Evolutionary conservation across 1,140 invertebrate species (phyloP), one percentile per base, ranked within the genome.

Genomic region (Drosophila sucinea): DNA sequence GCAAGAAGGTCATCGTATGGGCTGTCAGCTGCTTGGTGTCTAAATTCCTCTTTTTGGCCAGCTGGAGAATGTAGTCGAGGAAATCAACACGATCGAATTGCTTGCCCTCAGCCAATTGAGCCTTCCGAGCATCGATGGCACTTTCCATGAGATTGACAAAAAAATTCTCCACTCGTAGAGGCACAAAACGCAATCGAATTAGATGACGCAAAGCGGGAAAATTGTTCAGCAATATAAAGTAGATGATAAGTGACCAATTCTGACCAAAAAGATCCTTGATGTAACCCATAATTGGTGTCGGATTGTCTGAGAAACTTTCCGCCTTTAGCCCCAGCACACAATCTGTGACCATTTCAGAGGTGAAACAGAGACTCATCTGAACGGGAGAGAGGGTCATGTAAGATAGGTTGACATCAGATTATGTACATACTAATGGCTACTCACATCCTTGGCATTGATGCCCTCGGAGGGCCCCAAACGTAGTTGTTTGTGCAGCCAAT

Each of bases 281-380:
- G 47, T 47, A 63, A 55, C 6, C 70, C 69, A 83, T 70, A 25
- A 84, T 79, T 1, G 82, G 92, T 4, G 84, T 73, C 4, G 73
- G 79, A 0, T 74, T 86, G 0, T 80, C 74, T 5, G 67, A 23
- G 63, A 90, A 93, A 85, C 86, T 90, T 40, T 91, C 79, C 0
- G 91, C 92, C 4, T 92, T 82, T 1, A 94, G 68, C 0, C 93
- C 93, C 63, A 94, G 90, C 0, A 92, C 93, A 6, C 92, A 92
- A 63, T 91, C 92, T 0, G 93, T 93, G 2, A 94, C 93, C 11
- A 93, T 91, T 64, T 94, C 93, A 0, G 92, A 87, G 0, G 93
- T 94, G 55, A 91, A 94, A 58, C 91, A 86, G 1, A 87, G 66
- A 38, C 90, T 91, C 30, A 92, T 60, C 90, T 91, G 33, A 0